Base-by-base conservation (phyloP, 2,797 vertebrate genomes). In the Falco cherrug region DNA sequence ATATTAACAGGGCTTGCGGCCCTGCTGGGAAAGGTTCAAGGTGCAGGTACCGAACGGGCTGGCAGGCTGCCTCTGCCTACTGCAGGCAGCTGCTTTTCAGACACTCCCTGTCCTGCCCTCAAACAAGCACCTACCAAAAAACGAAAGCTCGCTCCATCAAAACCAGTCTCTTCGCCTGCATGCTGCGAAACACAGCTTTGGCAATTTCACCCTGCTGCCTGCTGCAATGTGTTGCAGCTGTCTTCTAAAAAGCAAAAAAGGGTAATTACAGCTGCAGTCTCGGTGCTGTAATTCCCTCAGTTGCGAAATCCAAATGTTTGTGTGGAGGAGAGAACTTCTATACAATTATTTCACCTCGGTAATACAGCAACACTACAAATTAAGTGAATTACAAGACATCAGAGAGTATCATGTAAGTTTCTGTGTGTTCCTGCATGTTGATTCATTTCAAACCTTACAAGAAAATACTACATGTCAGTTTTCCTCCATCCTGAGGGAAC, bases 1-100 rank as follows among this genome's bases (percentile, higher is more conserved):
- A 6, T 0, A 4, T 3, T 76, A 2, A 11, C 9, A 8, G 11
- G 35, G 54, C 43, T 39, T 31, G 20, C 1, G 41, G 43, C 61
- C 25, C 33, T 37, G 1, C 47, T 6, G 0, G 63, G 29, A 12
- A 4, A 6, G 41, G 18, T 5, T 67, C 20, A 3, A 12, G 39
- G 3, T 2, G 17, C 43, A n/a, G 48, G 3, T n/a, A 1, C 9
- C 18, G 19, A 60, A 3, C 31, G 59, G 24, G 59, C 43, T 59
- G 20, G 2, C n/a, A 47, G 50, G 45, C 43, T 63, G 69, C n/a
- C 43, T 16, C 47, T 26, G 54, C n/a, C 69, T 7, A 5, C 48
- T 60, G 61, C 70, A 7, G 2, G 4, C 14, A 19, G 47, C 29
- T 3, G 50, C 59, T 64, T 5, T 37, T 5, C 61, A 19, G 41